Conservation (phyloP, 2,113 vertebrate genomes). For the Mandrillus leucophaeus region DNA sequence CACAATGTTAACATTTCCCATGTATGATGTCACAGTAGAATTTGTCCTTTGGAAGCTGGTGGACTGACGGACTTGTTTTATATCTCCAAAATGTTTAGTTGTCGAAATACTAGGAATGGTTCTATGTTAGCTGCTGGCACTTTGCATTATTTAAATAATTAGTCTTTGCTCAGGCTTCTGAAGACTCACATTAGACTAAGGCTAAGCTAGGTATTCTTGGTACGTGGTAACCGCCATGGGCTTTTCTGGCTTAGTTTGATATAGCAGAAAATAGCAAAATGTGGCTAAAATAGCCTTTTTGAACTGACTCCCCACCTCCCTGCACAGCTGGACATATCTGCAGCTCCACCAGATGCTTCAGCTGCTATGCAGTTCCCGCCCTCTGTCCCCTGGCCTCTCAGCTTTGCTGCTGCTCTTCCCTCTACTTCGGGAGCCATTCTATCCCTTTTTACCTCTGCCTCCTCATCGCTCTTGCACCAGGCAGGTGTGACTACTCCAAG, state of each 20-base stretch:
- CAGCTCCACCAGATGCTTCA: not conserved
- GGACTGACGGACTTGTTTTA: slow-evolving; percentile 37
- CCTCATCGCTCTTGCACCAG: not conserved
- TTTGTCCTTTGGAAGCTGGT: not conserved
- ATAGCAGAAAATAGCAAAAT: not conserved
- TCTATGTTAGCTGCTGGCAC: slow-evolving; percentile 5
- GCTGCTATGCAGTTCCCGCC: no score
- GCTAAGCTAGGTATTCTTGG: slow-evolving; percentile 31
- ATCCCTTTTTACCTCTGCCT: not conserved
- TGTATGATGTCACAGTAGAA: not conserved
- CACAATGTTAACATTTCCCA: not conserved
- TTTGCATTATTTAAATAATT: slow-evolving; percentile 8
- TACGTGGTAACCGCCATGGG: not conserved
- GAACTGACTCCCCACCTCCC: not conserved
- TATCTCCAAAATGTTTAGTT: slow-evolving; percentile 41
- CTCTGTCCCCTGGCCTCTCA: not conserved
- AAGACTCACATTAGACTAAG: slow-evolving; percentile 52
- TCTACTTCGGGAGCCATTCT: not conserved
- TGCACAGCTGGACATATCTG: not conserved
- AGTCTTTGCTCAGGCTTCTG: slow-evolving; percentile 41
- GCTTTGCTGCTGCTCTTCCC: not conserved
- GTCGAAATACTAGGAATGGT: slow-evolving; percentile 49
- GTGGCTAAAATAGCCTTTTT: not conserved
- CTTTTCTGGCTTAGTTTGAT: slow-evolving; percentile 49
- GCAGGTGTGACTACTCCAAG: not conserved